Base-by-base conservation (phyloP, 64 coral and sea anemone species). In the Stichodactyla mertensii region DNA sequence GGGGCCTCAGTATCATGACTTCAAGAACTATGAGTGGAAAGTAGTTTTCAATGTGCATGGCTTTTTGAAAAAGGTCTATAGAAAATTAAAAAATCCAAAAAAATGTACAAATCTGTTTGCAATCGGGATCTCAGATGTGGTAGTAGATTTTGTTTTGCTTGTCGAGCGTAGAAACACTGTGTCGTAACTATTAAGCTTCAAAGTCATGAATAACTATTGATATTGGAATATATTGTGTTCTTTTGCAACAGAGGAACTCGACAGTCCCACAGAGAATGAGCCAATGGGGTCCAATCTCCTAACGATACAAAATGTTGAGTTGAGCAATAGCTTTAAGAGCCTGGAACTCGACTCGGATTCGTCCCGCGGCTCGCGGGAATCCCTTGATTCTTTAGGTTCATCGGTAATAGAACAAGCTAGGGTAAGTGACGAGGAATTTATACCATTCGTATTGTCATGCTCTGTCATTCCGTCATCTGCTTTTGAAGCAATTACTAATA, bases 251-350 rank as follows among this genome's bases (percentile, higher is more conserved):
- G 94, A 96, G 88, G 94, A 92, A 31, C 88, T 96, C 51, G 91
- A 92, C 9, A 88, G 80, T 18, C 80, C 62, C 19, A 80, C 82
- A 22, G 80, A 92, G 70, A 88, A 84, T 6, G 36, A 89, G n/a
- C 81, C 69, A 60, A 51, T 78, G 4, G 82, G 77, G 24, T 67
- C 94, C 7, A 96, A 96, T 86, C 81, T 96, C 81, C 88, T 96
- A 28, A 87, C 91, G 55, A 92, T 96, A 66, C 87, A 55, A 31
- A 92, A 96, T 87, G 88, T 93, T 24, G 94, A 96, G 64, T 88
- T 96, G n/a, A 84, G 94, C 55, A 96, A 93, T 84, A 96, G 94
- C 61, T 96, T 96, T 36, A 96, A 96, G 71, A 96, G 94, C 77
- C 61, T 96, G 23, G 94, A 96, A 77, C 79, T 96, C 19, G 94